Conservation (phyloP, 1,140 invertebrate genomes). For the Coptotermes formosanus region DNA sequence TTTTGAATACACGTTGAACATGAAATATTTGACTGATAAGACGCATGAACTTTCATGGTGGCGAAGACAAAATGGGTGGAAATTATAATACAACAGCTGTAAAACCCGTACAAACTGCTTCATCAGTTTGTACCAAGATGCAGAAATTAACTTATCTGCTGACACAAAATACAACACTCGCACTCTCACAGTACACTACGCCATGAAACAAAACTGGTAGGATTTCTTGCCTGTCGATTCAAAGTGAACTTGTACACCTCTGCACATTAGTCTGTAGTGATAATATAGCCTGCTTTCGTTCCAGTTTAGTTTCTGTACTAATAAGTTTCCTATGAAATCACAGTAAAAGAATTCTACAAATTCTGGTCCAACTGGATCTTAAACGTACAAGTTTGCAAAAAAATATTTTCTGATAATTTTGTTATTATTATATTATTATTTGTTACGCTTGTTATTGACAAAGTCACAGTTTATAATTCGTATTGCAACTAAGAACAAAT, state of each 20-base stretch:
- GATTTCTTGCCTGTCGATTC: not conserved
- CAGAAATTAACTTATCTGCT: not conserved
- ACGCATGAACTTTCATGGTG: not conserved
- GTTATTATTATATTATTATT: not conserved
- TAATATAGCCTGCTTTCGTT: not conserved
- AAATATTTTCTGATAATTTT: not conserved
- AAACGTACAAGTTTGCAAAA: conserved; percentile 9
- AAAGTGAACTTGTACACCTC: not conserved
- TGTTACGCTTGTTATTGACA: not conserved
- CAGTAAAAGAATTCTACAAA: conserved; percentile 2
- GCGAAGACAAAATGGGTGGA: not conserved
- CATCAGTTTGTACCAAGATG: not conserved
- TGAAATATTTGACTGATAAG: not conserved
- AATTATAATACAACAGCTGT: not conserved
- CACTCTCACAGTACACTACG: not conserved
- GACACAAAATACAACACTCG: not conserved
- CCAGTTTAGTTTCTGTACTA: not conserved
- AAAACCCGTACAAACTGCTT: not conserved
- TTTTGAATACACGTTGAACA: not conserved
- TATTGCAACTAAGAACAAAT: not conserved
- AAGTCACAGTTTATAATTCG: not conserved
- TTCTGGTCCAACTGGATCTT: conserved; percentile 6
- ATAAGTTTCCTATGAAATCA: not conserved
- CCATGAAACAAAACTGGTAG: not conserved
- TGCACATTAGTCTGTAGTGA: not conserved